Conservation (phyloP, 2,888 invertebrate species). For the Trissolcus japonicus region DNA sequence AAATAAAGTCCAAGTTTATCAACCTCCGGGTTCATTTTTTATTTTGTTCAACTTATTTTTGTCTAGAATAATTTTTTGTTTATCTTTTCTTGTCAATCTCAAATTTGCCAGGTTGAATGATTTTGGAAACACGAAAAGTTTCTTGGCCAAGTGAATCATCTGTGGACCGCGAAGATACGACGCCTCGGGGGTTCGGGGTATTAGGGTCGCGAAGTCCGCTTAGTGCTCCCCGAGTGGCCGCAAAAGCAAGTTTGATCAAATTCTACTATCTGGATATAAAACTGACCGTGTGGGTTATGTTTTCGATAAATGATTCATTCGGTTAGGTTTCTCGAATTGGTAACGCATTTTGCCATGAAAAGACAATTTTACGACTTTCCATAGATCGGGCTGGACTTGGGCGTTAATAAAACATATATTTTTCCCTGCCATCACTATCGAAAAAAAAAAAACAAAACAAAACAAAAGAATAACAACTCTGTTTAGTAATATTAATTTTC, state of each 20-base stretch:
- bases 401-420: slow-evolving; percentile 37
- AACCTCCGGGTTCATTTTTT: neutral
- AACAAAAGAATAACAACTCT: no score
- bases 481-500: no score
- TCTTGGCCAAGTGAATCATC: slow-evolving; percentile 62
- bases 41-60: no score
- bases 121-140: no score
- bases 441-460: no score
- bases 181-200: slow-evolving; percentile 64
- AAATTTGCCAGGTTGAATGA: no score
- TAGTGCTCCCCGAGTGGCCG: slow-evolving; percentile 77
- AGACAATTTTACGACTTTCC: slow-evolving; percentile 44
- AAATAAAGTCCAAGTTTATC: slow-evolving; percentile 6
- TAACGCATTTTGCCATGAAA: slow-evolving; percentile 41
- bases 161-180: slow-evolving; percentile 61
- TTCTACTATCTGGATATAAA: slow-evolving; percentile 76
- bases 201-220: slow-evolving; percentile 66
- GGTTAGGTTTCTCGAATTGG: slow-evolving; percentile 65
- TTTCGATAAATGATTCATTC: slow-evolving; percentile 76
- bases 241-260: slow-evolving; percentile 77
- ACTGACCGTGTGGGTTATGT: slow-evolving; percentile 75
- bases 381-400: slow-evolving; percentile 17
- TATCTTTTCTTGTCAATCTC: no score
- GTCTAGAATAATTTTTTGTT: no score
- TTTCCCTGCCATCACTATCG: neutral